Base-by-base conservation (phyloP, 2,888 invertebrate genomes). In the Limnephilus lunatus region DNA sequence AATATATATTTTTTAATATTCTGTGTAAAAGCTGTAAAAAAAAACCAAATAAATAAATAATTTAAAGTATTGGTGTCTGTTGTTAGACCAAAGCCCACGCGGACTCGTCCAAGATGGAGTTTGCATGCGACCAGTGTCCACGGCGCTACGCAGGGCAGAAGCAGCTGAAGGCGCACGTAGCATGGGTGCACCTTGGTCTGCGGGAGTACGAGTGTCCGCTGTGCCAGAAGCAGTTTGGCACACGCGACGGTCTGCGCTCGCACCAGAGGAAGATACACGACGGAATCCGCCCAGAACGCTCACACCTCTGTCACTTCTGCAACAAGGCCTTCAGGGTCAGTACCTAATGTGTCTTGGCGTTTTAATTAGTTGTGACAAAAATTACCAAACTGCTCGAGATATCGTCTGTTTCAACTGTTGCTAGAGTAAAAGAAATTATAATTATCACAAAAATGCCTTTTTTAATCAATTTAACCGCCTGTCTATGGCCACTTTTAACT, bases 261-360 rank as follows among this genome's bases (percentile, higher is more conserved):
- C 95, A 95, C 94, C 39, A 92, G 48, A 92, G 94, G 11, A 91
- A 94, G 3, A 93, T 94, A 14, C 95, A 95, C 94, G 94, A 94
- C 25, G 93, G 93, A 3, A 93, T 94, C 3, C 94, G 94, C 5
- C 94, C 94, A 48, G 92, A 94, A 68, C 90, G 91, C 14, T 68
- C 91, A 11, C 94, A 95, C 92, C 31, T 93, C 9, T 95, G 95
- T 93, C 92, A 91, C n/a, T 90, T 93, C 83, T 95, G 95, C 93
- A 90, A 93, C n/a, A 94, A 94, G 9, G 93, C 93, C 2, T 95
- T 95, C 94, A 94, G 94, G 92, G 94, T 94, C 81, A 92, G 90
- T 81, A 31, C 31, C n/a, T n/a, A n/a, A n/a, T 32, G 31, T 32
- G 30, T 11, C 15, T 82, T 32, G n/a, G 14, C 31, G 31, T 31